Evolutionary conservation across 1,140 invertebrate species (phyloP).

Genomic region (Ruditapes philippinarum): DNA sequence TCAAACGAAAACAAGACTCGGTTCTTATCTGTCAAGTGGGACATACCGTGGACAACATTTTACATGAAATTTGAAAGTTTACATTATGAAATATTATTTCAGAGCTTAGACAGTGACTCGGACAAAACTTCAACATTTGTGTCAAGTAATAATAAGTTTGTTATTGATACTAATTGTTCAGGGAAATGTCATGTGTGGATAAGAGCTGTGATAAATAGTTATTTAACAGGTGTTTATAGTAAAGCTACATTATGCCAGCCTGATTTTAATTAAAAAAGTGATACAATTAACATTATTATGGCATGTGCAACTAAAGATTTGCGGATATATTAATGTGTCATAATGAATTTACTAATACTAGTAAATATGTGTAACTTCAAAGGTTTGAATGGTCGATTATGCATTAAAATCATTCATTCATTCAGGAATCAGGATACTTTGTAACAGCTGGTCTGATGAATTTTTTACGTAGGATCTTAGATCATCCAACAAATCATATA

Average conservation of each 20-base stretch:
- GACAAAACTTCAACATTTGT: constrained; percentile 1
- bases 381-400: no score
- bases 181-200: constrained; percentile 64
- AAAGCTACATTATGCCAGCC: constrained; percentile 18
- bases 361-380: no score
- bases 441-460: no score
- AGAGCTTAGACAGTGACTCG: constrained; percentile 42
- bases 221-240: constrained; percentile 42
- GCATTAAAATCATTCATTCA: no score
- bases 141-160: constrained; percentile 2
- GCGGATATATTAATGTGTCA: no score
- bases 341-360: no score
- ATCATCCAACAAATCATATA: no score
- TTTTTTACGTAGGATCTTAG: no score
- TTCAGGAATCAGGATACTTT: no score
- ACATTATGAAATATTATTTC: constrained; percentile 74
- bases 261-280: constrained; percentile 5
- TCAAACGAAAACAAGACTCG: not conserved
- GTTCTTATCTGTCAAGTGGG: constrained; percentile 63
- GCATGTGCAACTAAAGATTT: no score
- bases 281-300: no score
- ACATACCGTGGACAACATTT: constrained; percentile 72
- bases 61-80: constrained; percentile 61
- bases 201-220: constrained; percentile 45
- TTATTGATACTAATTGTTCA: not conserved